Evolutionary conservation across 2,888 invertebrate genomes (phyloP), one percentile per base, ranked within the genome.

Genomic region (Lithodes maja): DNA sequence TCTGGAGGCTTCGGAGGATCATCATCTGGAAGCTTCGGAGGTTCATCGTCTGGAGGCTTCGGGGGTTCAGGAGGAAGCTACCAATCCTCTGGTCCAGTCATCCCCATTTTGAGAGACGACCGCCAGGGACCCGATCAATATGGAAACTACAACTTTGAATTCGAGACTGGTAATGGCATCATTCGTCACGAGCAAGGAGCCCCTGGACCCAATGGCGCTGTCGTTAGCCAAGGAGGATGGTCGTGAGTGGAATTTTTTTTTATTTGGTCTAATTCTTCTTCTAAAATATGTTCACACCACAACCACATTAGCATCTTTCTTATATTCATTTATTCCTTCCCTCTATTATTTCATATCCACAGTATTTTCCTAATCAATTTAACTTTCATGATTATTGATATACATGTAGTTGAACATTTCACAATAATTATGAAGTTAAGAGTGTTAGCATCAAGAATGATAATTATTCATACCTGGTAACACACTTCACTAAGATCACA

Each of bases 61-160:
- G 68, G n/a, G 12, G n/a, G 53, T 12, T 15, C 33, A 54, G 54
- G 74, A 2, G 75, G 61, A 1, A 9, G 61, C 71, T 74, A 54
- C 71, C 12, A 77, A 53, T 71, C 52, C 17, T 68, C 85, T 12
- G 85, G 79, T 1, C 69, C 86, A 50, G 80, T 87, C 33, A 50
- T 83, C 53, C 88, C 88, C 74, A 85, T 90, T 33, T 83, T 90
- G 52, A 55, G 52, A 49, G 90, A 90, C 79, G 86, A 90, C 3
- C 78, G 90, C 49, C 50, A 90, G 53, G 90, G 90, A 9, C 90
- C 90, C 52, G 53, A 75, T 49, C 77, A 71, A 0, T 17, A 83
- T 68, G 90, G 90, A 7, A 74, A 61, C 71, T 90, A 90, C 86
- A 82, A 55, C 83, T 90, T 90, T 83, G 79, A 79, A 71, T 90